Base-by-base conservation (phyloP, 2,113 vertebrate genomes). In the Alosa alosa region DNA sequence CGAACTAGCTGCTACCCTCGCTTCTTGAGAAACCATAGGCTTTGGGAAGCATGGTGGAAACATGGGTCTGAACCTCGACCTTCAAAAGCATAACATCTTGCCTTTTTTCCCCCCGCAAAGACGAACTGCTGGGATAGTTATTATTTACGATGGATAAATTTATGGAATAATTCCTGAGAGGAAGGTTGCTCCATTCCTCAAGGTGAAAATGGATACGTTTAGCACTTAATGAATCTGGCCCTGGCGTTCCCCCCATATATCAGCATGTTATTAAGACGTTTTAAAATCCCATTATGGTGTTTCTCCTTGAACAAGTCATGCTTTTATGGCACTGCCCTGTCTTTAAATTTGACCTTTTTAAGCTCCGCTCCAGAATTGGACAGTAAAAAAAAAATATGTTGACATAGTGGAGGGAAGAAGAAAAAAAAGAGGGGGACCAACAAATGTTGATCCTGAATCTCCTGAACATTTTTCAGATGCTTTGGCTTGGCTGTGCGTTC, bases 201-300 rank as follows among this genome's bases (percentile, higher is more conserved):
- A 96, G 95, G 95, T 95, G 94, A 96, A 94, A 95, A 94, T 94
- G 91, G 95, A 94, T 95, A 95, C 92, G 83, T 95, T 96, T 95
- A 96, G 93, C 93, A 94, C 94, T 95, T 96, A 96, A 95, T 95
- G 94, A 96, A 95, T 94, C 90, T 88, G 93, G 93, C 94, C 90
- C 87, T 90, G 90, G 91, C 90, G 88, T 91, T 92, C 92, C 92
- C 91, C 91, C 92, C 94, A 94, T 96, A 95, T 96, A 95, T 96
- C 95, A 96, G 95, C 94, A 95, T 95, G 94, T 95, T 96, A 96
- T 95, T 96, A 96, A 95, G 95, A 95, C 94, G 87, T 95, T 96
- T 95, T 96, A 95, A 96, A 95, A 96, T 95, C 94, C 94, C 94
- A 95, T 96, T 96, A 96, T 94, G 92, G 93, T 94, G 95, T 95